Percentiles rank a stretch among this genome's conserved stretches.
Evolutionary conservation across 2,113 vertebrate species (phyloP).

Genomic region (Syngnathus floridae): DNA sequence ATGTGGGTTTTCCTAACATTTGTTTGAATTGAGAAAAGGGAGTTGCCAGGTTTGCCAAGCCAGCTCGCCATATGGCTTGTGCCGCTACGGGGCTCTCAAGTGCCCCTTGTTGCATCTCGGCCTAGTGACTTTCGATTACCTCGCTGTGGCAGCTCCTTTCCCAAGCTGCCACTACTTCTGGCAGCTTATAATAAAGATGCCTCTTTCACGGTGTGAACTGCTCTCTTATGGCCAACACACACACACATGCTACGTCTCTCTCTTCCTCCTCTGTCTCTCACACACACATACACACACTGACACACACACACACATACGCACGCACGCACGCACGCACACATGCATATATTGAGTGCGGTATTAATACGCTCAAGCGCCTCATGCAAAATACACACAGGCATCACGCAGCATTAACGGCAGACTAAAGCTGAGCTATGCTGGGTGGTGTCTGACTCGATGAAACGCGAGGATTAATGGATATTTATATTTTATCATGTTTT

Average conservation of each 20-base stretch:
- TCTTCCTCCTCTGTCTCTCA: background rate
- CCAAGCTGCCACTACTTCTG: constrained; percentile 72
- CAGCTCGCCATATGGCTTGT: constrained; percentile 62
- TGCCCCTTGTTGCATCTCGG: constrained; percentile 56
- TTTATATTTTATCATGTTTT: constrained; percentile 99
- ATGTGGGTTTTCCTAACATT: constrained; percentile 33
- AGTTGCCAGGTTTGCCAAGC: constrained; percentile 51
- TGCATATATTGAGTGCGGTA: background rate
- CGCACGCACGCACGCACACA: constrained; percentile 14
- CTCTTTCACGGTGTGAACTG: constrained; percentile 71
- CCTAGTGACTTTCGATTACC: constrained; percentile 59
- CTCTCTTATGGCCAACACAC: constrained; percentile 65
- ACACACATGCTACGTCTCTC: background rate
- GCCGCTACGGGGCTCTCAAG: constrained; percentile 57
- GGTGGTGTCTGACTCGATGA: constrained; percentile 83
- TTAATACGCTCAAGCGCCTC: constrained; percentile 33
- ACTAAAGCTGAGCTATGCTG: constrained; percentile 63
- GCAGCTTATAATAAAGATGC: constrained; percentile 86
- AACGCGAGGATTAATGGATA: constrained; percentile 96
- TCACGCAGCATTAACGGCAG: constrained; percentile 71
- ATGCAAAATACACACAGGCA: constrained; percentile 46
- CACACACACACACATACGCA: background rate
- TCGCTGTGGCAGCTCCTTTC: constrained; percentile 79
- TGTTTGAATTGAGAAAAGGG: constrained; percentile 35
- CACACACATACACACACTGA: constrained; percentile 18